Evolutionary conservation across 2,113 vertebrate species (phyloP).

Genomic region (Ivindomyrus marchei): DNA sequence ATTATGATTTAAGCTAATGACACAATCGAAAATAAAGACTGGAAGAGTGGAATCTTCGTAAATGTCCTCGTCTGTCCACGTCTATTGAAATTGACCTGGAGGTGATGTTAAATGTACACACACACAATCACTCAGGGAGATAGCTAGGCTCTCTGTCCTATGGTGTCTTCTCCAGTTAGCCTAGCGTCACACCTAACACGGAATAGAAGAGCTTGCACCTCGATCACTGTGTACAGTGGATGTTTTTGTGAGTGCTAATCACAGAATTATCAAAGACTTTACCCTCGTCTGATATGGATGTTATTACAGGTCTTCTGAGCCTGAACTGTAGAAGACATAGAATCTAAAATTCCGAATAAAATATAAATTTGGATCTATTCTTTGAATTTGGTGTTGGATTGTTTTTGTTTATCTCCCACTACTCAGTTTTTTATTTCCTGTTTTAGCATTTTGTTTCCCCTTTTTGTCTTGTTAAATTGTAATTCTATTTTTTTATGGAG

Average conservation of each 20-base stretch:
- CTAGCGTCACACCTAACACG: slow-evolving; percentile 56
- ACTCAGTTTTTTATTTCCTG: slow-evolving; percentile 44
- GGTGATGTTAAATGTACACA: slow-evolving; percentile 37
- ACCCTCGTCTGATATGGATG: slow-evolving; percentile 48
- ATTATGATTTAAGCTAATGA: slow-evolving; percentile 23
- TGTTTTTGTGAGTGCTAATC: slow-evolving; percentile 61
- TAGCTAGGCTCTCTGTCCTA: slow-evolving; percentile 62
- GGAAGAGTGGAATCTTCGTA: slow-evolving; percentile 43
- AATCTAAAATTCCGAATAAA: slow-evolving; percentile 41
- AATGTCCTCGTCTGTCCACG: not conserved
- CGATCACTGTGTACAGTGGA: slow-evolving; percentile 65
- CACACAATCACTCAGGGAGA: slow-evolving; percentile 63
- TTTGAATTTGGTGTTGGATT: slow-evolving; percentile 57
- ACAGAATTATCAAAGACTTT: slow-evolving; percentile 58
- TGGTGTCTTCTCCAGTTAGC: slow-evolving; percentile 50
- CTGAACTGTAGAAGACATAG: slow-evolving; percentile 53
- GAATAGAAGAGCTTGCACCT: slow-evolving; percentile 61
- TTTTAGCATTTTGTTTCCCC: slow-evolving; percentile 47
- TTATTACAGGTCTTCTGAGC: slow-evolving; percentile 45
- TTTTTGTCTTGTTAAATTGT: slow-evolving; percentile 73
- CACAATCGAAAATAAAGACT: slow-evolving; percentile 26
- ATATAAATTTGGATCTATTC: slow-evolving; percentile 50
- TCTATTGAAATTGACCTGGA: slow-evolving; percentile 21
- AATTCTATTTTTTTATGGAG: slow-evolving; percentile 84
- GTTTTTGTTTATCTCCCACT: slow-evolving; percentile 51